Evolutionary conservation across 2,113 vertebrate genomes (phyloP).

Genomic region (Stomatorhinus ivindoensis): DNA sequence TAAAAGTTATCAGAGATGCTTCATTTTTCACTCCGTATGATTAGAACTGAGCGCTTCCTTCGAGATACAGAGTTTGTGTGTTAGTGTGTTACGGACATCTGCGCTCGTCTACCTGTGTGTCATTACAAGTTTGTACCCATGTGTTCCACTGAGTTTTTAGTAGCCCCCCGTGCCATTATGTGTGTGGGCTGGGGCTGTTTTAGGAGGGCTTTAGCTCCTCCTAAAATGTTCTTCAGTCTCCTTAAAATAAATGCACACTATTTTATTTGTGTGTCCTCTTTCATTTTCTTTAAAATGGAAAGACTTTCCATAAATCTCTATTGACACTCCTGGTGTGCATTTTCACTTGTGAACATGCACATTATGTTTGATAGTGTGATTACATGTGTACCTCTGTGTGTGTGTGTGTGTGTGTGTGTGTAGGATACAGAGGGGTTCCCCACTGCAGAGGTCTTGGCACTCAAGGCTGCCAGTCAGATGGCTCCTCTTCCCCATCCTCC

Average conservation of each 20-base stretch:
- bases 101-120: neutral
- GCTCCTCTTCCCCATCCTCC: neutral
- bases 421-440: neutral
- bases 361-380: neutral
- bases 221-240: neutral
- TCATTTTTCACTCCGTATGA: neutral
- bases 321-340: neutral
- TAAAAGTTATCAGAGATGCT: conserved; percentile 8
- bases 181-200: neutral
- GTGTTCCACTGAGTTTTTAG: neutral
- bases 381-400: neutral
- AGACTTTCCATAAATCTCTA: neutral
- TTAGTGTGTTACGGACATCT: neutral
- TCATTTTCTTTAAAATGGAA: neutral
- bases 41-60: neutral
- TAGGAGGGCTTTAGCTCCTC: neutral
- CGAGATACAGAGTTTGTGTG: neutral
- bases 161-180: neutral
- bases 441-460: neutral
- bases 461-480: neutral
- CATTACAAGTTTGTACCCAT: neutral
- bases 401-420: neutral
- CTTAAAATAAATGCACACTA: neutral
- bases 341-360: neutral
- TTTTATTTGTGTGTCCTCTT: neutral